A percentile compares a stretch with the other conserved stretches of the same genome.
These are phyloP conservation scores for Leuctra nigra DNA, from an alignment of 2,888 invertebrate genomes.

Conservation along the genomic window DNA sequence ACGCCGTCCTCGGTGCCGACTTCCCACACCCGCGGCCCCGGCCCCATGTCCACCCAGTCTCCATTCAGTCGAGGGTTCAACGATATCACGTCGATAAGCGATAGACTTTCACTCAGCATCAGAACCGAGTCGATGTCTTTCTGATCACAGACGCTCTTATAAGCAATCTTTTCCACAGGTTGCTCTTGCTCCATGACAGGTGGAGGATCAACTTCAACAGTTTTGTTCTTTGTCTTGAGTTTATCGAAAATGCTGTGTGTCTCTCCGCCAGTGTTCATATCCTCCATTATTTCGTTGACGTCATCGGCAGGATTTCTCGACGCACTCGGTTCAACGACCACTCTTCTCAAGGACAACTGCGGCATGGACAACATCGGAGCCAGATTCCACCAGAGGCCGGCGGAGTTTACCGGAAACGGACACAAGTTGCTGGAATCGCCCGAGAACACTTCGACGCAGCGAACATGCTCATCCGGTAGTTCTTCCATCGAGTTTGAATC, in stretches of 20 bases:
- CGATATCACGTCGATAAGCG: conserved; percentile 16
- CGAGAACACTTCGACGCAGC: neutral
- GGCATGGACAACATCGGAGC: conserved; percentile 25
- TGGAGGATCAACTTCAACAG: neutral
- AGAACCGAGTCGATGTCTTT: conserved; percentile 14
- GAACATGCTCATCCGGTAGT: neutral
- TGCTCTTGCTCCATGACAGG: neutral
- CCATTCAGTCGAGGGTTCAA: neutral
- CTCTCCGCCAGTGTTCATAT: neutral
- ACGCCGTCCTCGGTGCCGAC: conserved; percentile 16
- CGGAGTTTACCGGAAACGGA: conserved; percentile 32
- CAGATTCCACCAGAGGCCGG: conserved; percentile 38
- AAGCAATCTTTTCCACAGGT: neutral
- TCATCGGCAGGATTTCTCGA: neutral
- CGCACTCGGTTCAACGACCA: neutral
- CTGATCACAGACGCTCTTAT: neutral
- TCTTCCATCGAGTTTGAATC: conserved; percentile 3
- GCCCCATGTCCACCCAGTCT: conserved; percentile 2
- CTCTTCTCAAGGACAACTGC: neutral
- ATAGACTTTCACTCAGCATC: conserved; percentile 20
- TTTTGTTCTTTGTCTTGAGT: neutral
- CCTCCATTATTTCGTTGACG: neutral
- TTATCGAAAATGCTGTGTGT: neutral
- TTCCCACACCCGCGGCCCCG: conserved; percentile 21
- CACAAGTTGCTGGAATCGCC: conserved; percentile 9